Percentiles rank a stretch among this genome's conserved stretches.
phyloP scores from a whole-genome alignment of 2,797 vertebrate genomes.

The Parauchenoglanis punctatus region DNA sequence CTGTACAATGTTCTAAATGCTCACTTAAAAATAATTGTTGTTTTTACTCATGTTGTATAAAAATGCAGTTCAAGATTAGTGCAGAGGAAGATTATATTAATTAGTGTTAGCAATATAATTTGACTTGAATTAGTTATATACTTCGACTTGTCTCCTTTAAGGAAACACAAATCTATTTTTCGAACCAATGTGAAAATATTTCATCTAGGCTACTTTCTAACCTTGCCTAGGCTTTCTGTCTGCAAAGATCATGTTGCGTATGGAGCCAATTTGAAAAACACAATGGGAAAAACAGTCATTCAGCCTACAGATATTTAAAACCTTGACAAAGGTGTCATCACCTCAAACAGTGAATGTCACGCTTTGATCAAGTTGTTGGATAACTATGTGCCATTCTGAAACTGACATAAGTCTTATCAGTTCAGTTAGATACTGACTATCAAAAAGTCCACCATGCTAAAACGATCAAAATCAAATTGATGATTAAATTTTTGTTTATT shows the following conservation, averaged over 20 bases:
- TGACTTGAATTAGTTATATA: not conserved
- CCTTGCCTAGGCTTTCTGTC: not conserved
- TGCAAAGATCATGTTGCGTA: not conserved
- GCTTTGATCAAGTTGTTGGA: not conserved
- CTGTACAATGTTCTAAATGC: not conserved
- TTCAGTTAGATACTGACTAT: not conserved
- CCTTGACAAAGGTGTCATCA: not conserved
- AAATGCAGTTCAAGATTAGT: not conserved
- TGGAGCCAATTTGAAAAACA: not conserved
- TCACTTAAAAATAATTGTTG: not conserved
- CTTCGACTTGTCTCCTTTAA: not conserved
- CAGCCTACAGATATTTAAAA: not conserved
- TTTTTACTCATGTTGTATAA: not conserved
- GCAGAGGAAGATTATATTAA: not conserved
- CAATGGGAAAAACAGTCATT: not conserved
- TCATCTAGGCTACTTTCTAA: not conserved
- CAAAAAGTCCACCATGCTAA: not conserved
- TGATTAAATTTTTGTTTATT: not conserved
- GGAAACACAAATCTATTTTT: not conserved
- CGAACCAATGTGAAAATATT: not conserved
- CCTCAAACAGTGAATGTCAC: not conserved
- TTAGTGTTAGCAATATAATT: not conserved
- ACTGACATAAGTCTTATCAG: not conserved
- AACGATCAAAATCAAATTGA: not conserved
- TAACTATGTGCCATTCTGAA: not conserved